Conservation (phyloP, 2,888 invertebrate genomes). For the Philopedon plagiatum region DNA sequence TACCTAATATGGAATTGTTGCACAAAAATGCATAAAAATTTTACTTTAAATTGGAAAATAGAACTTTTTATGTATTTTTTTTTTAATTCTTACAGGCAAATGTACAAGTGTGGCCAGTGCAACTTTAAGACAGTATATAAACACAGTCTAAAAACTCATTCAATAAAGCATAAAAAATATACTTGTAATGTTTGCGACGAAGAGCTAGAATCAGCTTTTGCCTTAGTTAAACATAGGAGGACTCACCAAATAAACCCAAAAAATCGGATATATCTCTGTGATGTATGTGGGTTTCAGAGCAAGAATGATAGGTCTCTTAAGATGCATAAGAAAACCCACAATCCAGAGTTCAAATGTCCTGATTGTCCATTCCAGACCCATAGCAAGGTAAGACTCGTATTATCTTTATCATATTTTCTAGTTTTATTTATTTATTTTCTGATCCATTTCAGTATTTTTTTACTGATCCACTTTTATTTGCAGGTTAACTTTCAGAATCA, state of each 20-base stretch:
- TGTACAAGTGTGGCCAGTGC: conserved; percentile 44
- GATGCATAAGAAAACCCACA: conserved; percentile 50
- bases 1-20: too few relatives aligned
- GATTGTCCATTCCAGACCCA: conserved; percentile 50
- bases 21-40: too few relatives aligned
- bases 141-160: conserved; percentile 45
- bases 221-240: conserved; percentile 43
- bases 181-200: conserved; percentile 37
- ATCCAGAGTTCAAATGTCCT: conserved; percentile 48
- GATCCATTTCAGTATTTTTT: not conserved
- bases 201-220: conserved; percentile 43
- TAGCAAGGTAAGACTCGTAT: conserved; percentile 41
- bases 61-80: too few relatives aligned
- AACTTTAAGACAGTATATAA: conserved; percentile 46
- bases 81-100: conserved; percentile 23
- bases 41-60: too few relatives aligned
- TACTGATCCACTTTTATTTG: conserved; percentile 9
- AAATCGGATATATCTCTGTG: conserved; percentile 45
- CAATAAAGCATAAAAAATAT: conserved; percentile 46
- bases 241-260: conserved; percentile 39
- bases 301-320: conserved; percentile 47
- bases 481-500: conserved; percentile 49
- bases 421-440: too few relatives aligned
- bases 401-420: not conserved
- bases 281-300: conserved; percentile 49